These are phyloP conservation scores for Pseudorhombus dupliciocellatus DNA, from an alignment of 2,113 vertebrate genomes.

Conservation along the genomic window DNA sequence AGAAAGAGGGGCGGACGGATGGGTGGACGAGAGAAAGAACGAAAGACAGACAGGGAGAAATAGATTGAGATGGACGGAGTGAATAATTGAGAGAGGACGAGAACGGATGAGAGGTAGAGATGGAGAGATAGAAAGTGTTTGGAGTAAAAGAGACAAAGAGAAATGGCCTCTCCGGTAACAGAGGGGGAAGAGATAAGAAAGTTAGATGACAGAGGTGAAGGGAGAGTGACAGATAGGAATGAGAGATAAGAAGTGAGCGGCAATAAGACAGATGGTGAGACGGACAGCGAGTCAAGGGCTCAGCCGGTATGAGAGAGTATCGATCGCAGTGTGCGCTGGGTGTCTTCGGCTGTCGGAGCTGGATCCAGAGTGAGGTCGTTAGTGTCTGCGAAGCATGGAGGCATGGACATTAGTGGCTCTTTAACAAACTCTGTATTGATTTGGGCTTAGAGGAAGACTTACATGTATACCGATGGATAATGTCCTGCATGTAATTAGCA, in stretches of 20 bases:
- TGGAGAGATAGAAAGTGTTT: conserved; percentile 46
- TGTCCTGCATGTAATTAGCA: conserved; percentile 74
- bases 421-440: conserved; percentile 82
- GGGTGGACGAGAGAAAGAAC: background rate
- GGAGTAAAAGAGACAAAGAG: conserved; percentile 18
- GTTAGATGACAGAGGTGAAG: conserved; percentile 45
- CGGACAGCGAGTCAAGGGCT: conserved; percentile 35
- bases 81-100: conserved; percentile 47
- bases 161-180: conserved; percentile 41
- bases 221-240: conserved; percentile 33
- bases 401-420: conserved; percentile 74
- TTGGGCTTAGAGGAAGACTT: conserved; percentile 60
- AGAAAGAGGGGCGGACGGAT: conserved; percentile 6
- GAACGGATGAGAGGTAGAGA: conserved; percentile 28
- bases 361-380: conserved; percentile 69
- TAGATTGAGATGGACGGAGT: conserved; percentile 55
- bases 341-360: conserved; percentile 73
- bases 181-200: conserved; percentile 42
- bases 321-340: conserved; percentile 64
- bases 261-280: conserved; percentile 45
- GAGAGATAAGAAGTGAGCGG: conserved; percentile 26
- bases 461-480: conserved; percentile 63
- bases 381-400: conserved; percentile 71
- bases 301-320: conserved; percentile 59
- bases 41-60: conserved; percentile 27